Evolutionary conservation across 2,888 invertebrate genomes (phyloP).

Genomic region (Deroplatys truncata): DNA sequence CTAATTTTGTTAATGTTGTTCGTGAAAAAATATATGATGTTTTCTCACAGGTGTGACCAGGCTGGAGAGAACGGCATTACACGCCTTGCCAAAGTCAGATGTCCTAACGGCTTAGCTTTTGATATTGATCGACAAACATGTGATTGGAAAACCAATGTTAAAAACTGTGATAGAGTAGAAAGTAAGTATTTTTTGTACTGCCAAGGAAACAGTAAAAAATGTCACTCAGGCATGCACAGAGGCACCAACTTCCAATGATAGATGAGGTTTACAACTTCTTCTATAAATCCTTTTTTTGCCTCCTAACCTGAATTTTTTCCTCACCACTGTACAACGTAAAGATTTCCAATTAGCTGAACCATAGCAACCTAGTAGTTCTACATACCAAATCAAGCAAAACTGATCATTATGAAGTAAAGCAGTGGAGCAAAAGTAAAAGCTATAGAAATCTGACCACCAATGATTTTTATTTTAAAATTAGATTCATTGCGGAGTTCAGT

Average conservation of each 20-base stretch:
- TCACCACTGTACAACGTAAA: background rate
- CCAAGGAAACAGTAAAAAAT: conserved; percentile 19
- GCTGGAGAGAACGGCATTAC: conserved; percentile 82
- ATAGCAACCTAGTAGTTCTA: background rate
- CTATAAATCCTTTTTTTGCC: background rate
- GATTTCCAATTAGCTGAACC: background rate
- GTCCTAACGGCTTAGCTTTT: conserved; percentile 87
- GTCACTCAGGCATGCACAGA: conserved; percentile 5
- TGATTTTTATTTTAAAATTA: too few relatives aligned
- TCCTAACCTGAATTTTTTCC: background rate
- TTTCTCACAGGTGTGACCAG: conserved; percentile 81
- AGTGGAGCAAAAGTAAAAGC: background rate
- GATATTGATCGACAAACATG: conserved; percentile 93
- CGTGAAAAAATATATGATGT: conserved; percentile 32
- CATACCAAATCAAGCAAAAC: background rate
- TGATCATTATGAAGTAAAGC: background rate
- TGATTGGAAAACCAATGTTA: conserved; percentile 95
- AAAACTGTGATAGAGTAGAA: conserved; percentile 90
- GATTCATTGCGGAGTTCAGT: too few relatives aligned
- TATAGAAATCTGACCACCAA: background rate
- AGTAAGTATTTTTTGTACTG: conserved; percentile 63
- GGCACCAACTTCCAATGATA: background rate
- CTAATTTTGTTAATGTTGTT: background rate
- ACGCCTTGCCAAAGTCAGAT: conserved; percentile 83
- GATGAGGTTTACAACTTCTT: background rate